A percentile compares a stretch with the other conserved stretches of the same genome.
These are phyloP conservation scores for Myotis findleyi DNA, from an alignment of 2,797 vertebrate genomes.

Conservation along the genomic window DNA sequence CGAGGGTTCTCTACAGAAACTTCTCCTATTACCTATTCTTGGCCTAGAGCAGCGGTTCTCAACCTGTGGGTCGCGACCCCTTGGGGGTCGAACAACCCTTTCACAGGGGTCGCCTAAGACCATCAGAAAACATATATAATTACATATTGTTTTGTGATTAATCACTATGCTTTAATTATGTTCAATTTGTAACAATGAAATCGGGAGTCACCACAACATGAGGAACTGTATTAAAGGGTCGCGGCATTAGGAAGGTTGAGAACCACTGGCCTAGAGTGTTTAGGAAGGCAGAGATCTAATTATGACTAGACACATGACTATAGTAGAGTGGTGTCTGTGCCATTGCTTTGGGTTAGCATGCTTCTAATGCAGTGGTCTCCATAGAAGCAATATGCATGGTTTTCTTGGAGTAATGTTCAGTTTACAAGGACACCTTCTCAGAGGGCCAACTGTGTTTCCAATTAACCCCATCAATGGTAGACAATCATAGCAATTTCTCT, in stretches of 20 bases:
- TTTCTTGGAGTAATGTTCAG: neutral
- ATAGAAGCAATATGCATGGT: neutral
- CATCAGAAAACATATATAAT: no score
- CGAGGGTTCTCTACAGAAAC: neutral
- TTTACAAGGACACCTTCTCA: neutral
- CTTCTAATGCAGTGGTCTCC: neutral
- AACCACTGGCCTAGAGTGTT: neutral
- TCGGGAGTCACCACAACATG: no score
- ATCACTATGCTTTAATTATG: no score
- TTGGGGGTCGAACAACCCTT: no score
- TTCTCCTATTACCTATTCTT: neutral
- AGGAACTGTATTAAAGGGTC: no score
- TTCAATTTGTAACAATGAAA: no score
- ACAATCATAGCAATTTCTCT: neutral
- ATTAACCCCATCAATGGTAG: neutral
- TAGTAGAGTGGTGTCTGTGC: neutral
- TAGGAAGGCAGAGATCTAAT: neutral
- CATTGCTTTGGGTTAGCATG: neutral
- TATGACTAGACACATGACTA: neutral
- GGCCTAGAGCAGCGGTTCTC: neutral
- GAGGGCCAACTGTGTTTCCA: neutral
- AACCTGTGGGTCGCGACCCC: no score
- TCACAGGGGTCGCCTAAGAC: no score
- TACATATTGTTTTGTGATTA: no score
- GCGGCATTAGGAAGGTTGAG: no score